Evolutionary conservation across 2,888 invertebrate genomes (phyloP), one percentile per base, ranked within the genome.

Genomic region (Brassicogethes aeneus): DNA sequence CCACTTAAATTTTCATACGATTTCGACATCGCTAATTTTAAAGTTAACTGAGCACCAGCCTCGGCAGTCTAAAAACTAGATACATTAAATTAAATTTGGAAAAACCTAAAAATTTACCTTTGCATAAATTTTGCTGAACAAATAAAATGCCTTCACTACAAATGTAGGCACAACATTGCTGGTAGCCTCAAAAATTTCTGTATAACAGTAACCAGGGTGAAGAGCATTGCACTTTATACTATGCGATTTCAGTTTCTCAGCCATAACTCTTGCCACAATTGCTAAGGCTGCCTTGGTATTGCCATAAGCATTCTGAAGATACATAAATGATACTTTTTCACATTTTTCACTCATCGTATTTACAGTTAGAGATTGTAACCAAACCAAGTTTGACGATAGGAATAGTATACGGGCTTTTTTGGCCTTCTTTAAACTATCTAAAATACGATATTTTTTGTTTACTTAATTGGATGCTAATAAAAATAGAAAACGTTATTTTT

Each of bases 341-440:
- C 10, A 7, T 23, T 23, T 23, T 10, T 5, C 23, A 5, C 23
- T 10, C 23, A 23, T 23, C 10, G 23, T 23, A 7, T 23, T 5
- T 7, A 23, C 23, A 5, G 5, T 10, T 23, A 23, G 10, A 23
- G 5, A 7, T 23, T 23, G 23, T 10, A 23, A 23, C 23, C 23
- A 23, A 5, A 23, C 23, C 5, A 10, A 23, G 10, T 7, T 7
- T 7, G 23, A 23, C 23, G 23, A 23, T 10, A 23, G 23, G 23
- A 23, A 23, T 23, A 23, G 5, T 23, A 23, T 23, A 5, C 23
- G 5, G 10, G 5, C 23, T n/a, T n/a, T n/a, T 10, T 23, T 23
- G 10, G 52, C 45, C 36, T 45, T 45, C 34, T 45, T 48, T 32
- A 48, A 36, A 33, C 43, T 32, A 39, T 40, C 45, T 45, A 36